phyloP scores from a whole-genome alignment of 2,113 vertebrate genomes.

The Otolemur garnettii region DNA sequence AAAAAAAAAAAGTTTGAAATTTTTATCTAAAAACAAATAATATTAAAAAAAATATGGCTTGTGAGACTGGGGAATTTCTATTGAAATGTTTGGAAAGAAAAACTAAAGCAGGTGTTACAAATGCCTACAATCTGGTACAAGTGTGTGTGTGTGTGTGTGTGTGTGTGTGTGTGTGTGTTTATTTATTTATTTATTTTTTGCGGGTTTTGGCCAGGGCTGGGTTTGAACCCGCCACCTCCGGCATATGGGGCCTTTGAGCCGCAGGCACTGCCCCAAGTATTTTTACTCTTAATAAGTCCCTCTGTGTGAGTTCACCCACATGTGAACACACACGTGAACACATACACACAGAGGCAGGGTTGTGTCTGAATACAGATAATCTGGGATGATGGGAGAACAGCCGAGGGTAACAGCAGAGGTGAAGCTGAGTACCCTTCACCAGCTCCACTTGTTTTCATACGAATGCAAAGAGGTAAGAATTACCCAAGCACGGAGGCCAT shows the following conservation, averaged over 20 bases:
- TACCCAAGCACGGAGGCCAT: not conserved
- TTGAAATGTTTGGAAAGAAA: not conserved
- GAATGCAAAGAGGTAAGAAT: not conserved
- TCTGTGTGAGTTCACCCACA: not conserved
- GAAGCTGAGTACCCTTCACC: not conserved
- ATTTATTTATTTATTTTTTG: too few relatives aligned
- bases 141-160: too few relatives aligned
- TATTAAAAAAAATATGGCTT: not conserved
- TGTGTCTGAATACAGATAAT: not conserved
- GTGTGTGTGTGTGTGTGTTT: too few relatives aligned
- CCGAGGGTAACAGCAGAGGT: not conserved
- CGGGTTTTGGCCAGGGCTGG: too few relatives aligned
- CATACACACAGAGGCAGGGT: not conserved
- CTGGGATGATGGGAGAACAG: not conserved
- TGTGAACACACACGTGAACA: not conserved
- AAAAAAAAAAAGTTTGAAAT: too few relatives aligned
- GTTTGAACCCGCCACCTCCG: too few relatives aligned
- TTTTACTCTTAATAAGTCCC: not conserved
- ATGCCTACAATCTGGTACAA: not conserved
- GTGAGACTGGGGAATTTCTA: not conserved
- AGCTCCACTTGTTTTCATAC: not conserved
- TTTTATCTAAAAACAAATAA: not conserved
- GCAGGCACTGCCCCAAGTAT: too few relatives aligned
- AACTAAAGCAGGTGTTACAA: not conserved
- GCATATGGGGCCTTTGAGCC: too few relatives aligned